Percentiles rank a stretch among this genome's conserved stretches.
Evolutionary conservation across 2,888 invertebrate genomes (phyloP).

Genomic region (Eupithecia abbreviata): DNA sequence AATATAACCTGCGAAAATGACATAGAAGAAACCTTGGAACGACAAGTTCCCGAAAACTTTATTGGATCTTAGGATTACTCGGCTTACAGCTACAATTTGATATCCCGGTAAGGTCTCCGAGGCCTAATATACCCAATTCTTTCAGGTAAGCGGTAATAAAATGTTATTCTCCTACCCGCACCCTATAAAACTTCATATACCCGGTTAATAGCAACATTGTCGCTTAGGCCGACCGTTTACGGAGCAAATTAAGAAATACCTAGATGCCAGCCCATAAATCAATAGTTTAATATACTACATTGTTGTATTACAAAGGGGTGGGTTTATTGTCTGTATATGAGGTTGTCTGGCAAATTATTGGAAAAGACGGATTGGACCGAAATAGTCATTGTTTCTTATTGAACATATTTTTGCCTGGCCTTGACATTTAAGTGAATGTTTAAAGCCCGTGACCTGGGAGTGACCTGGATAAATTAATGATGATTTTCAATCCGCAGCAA

Average conservation of each 20-base stretch:
- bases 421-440: no score
- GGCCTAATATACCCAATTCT: slow-evolving; percentile 19
- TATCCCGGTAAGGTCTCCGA: slow-evolving; percentile 4
- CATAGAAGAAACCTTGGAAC: slow-evolving; percentile 6
- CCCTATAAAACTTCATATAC: slow-evolving; percentile 55
- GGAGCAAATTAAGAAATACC: slow-evolving; percentile 65
- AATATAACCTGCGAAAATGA: slow-evolving; percentile 5
- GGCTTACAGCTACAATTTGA: slow-evolving; percentile 15
- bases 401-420: no score
- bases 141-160: slow-evolving; percentile 26
- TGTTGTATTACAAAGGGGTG: slow-evolving; percentile 54
- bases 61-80: slow-evolving; percentile 13
- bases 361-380: slow-evolving; percentile 24
- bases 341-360: background rate
- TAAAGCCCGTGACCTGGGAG: no score
- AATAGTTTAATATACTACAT: slow-evolving; percentile 50
- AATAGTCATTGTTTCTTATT: background rate
- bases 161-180: slow-evolving; percentile 54
- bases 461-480: no score
- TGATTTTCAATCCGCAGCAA: no score
- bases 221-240: slow-evolving; percentile 50
- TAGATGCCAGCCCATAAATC: slow-evolving; percentile 60
- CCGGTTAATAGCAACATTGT: slow-evolving; percentile 40
- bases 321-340: slow-evolving; percentile 47
- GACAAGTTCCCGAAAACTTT: slow-evolving; percentile 16